Conservation (phyloP, 2,797 vertebrate species). For the Toxotes lorentzi region DNA sequence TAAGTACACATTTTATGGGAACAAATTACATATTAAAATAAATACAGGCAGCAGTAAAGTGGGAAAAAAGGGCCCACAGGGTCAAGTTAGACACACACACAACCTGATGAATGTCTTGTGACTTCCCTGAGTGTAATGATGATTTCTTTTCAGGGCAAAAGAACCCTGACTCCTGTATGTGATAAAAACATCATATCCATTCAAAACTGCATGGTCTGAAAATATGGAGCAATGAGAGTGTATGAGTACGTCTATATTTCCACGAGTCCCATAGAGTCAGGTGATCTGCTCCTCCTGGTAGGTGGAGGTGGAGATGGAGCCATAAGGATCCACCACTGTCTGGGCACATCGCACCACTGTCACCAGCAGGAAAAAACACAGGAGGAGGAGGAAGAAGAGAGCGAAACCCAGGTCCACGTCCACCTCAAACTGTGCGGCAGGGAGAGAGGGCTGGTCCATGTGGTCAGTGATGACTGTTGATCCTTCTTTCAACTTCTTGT, state of each 20-base stretch:
- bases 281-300: slow-evolving; percentile 89
- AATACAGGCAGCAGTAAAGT: no score
- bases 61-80: not conserved
- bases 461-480: not conserved
- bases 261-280: slow-evolving; percentile 42
- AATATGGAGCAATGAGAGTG: not conserved
- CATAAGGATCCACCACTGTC: slow-evolving; percentile 87
- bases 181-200: not conserved
- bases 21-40: not conserved
- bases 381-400: slow-evolving; percentile 85
- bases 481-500: not conserved
- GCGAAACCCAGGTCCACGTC: slow-evolving; percentile 89
- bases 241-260: not conserved
- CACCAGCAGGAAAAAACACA: slow-evolving; percentile 86
- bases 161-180: no score
- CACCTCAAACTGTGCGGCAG: slow-evolving; percentile 73
- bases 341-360: slow-evolving; percentile 87
- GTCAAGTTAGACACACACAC: not conserved
- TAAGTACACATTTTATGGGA: not conserved
- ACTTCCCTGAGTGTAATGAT: slow-evolving; percentile 4
- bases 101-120: slow-evolving; percentile 8
- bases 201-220: not conserved
- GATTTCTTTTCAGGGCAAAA: not conserved
- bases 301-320: slow-evolving; percentile 87
- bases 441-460: slow-evolving; percentile 77